Base-by-base conservation (phyloP, 2,113 vertebrate genomes). In the Phylloscopus whistleri region DNA sequence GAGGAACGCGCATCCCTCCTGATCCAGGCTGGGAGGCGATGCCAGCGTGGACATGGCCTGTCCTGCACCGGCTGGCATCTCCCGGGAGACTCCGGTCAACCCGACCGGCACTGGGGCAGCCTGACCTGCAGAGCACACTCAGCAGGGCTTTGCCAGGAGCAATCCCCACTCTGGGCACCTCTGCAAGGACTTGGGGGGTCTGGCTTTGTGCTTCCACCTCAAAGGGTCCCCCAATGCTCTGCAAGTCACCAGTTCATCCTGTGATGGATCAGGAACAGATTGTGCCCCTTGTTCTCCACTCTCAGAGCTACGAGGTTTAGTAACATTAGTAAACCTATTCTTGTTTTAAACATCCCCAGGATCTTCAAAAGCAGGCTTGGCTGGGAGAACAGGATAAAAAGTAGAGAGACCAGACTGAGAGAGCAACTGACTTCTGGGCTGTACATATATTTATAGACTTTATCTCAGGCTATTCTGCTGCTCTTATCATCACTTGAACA, bases 21-120 rank as follows among this genome's bases (percentile, higher is more conserved):
- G 72, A 24, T n/a, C n/a, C 52, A 17, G 52, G 33, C 66, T 2
- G 9, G 26, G 49, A 48, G 49, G 7, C 0, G 3, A 72, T 37
- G 73, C 44, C 74, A 15, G 63, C 1, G 1, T 0, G 17, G 70
- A 20, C 30, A 12, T 0, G 3, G 58, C 16, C 10, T 9, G 2
- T 23, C 31, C 69, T 1, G 3, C 1, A 1, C 14, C 78, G 37
- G 52, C 48, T 5, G 7, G 56, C 21, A 31, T 11, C 53, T 19
- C 30, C 24, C 0, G 5, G 37, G 31, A 58, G 13, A 11, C 7
- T 39, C 20, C 55, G 3, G 4, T 10, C 60, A 30, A 2, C 18
- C 33, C 2, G 2, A 26, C 16, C 1, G 2, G 1, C 27, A 13
- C 70, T 16, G 43, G 14, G 41, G 35, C 59, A 74, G 28, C 28